Evolutionary conservation across 2,888 invertebrate genomes (phyloP).

Genomic region (Vanessa cardui): DNA sequence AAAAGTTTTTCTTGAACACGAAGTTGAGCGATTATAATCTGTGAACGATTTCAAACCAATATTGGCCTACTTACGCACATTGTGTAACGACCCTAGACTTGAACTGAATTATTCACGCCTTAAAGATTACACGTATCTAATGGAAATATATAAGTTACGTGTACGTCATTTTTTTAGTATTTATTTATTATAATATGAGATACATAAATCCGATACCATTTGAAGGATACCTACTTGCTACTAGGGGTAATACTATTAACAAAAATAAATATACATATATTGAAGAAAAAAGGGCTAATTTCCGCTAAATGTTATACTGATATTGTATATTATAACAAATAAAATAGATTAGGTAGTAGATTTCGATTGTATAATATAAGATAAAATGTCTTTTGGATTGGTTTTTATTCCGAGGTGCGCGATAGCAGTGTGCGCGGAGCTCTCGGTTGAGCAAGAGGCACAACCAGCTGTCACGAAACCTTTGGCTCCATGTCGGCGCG

Average conservation of each 20-base stretch:
- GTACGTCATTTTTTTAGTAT: too few species aligned
- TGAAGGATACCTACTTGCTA: too few species aligned
- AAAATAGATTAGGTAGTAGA: not conserved
- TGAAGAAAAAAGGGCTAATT: too few species aligned
- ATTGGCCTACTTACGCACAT: conserved; percentile 71
- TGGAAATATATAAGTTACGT: too few species aligned
- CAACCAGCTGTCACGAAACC: conserved; percentile 69
- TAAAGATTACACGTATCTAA: too few species aligned
- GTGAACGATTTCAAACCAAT: conserved; percentile 51
- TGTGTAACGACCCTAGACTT: conserved; percentile 78
- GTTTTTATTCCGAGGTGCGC: conserved; percentile 44
- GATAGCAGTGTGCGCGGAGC: conserved; percentile 51
- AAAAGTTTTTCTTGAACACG: not conserved
- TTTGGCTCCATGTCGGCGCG: conserved; percentile 61
- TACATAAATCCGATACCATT: too few species aligned
- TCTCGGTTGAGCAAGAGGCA: conserved; percentile 65
- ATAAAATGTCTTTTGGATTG: conserved; percentile 2
- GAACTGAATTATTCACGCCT: conserved; percentile 60
- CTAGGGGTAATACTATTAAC: too few species aligned
- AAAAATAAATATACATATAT: too few species aligned
- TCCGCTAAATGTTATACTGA: too few species aligned
- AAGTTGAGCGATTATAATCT: not conserved
- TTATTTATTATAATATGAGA: too few species aligned
- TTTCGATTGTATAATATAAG: not conserved
- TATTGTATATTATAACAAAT: not conserved